phyloP scores from a whole-genome alignment of 2,797 vertebrate species.

The Scleropages formosus region DNA sequence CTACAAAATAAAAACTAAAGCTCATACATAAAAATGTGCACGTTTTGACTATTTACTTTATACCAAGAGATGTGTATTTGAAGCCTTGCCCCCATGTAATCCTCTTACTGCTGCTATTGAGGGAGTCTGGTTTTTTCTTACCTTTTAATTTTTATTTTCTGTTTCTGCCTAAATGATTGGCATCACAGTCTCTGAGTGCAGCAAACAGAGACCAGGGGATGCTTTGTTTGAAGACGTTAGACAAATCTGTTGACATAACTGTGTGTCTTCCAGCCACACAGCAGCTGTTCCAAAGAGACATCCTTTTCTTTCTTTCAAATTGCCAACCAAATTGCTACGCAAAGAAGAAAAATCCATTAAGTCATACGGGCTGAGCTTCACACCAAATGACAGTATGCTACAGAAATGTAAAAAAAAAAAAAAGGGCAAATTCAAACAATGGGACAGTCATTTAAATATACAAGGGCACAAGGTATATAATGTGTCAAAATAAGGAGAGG shows the following conservation, averaged over 20 bases:
- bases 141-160: constrained; percentile 12
- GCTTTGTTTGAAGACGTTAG: constrained; percentile 13
- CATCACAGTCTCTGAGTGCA: background rate
- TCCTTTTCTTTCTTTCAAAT: background rate
- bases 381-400: background rate
- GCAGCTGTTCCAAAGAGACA: constrained; percentile 6
- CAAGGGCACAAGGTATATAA: too few species aligned
- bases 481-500: too few species aligned
- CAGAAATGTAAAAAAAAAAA: background rate
- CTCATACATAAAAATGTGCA: constrained; percentile 12
- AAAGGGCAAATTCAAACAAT: background rate
- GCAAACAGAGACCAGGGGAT: constrained; percentile 4
- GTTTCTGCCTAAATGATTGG: constrained; percentile 18
- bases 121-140: background rate
- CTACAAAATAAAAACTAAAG: background rate
- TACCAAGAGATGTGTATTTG: background rate
- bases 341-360: background rate
- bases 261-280: background rate
- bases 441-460: background rate
- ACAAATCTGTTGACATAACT: constrained; percentile 25
- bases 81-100: too few species aligned
- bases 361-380: background rate
- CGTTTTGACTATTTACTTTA: background rate
- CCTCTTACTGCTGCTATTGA: background rate
- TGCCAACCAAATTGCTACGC: background rate